Base-by-base conservation (phyloP, 2,113 vertebrate genomes). In the Stercorarius parasiticus region DNA sequence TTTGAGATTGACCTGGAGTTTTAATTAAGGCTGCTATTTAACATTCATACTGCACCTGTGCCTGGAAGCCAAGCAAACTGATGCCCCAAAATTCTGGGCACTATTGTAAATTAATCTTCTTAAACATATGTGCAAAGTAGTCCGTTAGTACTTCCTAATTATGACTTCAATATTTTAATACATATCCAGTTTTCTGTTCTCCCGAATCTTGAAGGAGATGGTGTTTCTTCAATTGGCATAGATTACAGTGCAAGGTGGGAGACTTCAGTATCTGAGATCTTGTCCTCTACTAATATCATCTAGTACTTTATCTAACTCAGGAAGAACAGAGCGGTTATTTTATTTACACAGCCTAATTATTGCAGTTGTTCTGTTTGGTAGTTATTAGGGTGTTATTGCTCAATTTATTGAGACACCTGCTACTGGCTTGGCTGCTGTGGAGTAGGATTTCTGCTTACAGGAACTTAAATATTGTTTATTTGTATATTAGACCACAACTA, bases 261-360 rank as follows among this genome's bases (percentile, higher is more conserved):
- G 12, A 78, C 40, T 52, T 90, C 18, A 52, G 34, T 32, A 23
- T 56, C 71, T 85, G 85, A 65, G 26, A 43, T 36, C 11, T 91
- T 12, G 1, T 66, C 15, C 15, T 86, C 43, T 38, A 25, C 21
- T 95, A 82, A n/a, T 10, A 49, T 77, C 40, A 65, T 42, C 36
- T 85, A 93, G 26, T 61, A 62, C 36, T 74, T 86, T 58, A 61
- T 80, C 40, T 23, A 86, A 93, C 36, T 66, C 27, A 61, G 43
- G 34, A 93, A 49, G n/a, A 97, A 55, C 29, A 82, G 45, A 73
- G 58, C 52, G 80, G 22, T 88, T 88, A 59, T 82, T 92, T 94
- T 94, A 77, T 87, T 97, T 96, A 76, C 72, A 80, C 38, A 87
- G 66, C 78, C 89, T 94, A 92, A 96, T 97, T 97, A 97, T 94